Evolutionary conservation across 2,797 vertebrate species (phyloP).

Genomic region (Furcifer pardalis): DNA sequence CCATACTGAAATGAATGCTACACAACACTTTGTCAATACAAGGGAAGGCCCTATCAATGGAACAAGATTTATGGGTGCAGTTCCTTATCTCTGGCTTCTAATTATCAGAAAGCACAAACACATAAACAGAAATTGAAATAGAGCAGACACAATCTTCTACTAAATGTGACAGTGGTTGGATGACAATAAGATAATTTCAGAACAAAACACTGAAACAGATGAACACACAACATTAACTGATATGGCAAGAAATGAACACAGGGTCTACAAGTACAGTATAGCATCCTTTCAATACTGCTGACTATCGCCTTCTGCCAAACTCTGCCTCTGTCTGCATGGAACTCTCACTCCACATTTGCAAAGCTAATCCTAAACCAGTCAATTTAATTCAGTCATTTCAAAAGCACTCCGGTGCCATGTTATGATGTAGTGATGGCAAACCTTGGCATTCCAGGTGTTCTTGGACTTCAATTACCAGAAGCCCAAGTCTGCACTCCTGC

Average conservation of each 20-base stretch:
- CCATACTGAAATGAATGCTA: conserved; percentile 42
- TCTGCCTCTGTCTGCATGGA: neutral
- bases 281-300: neutral
- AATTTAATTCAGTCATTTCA: neutral
- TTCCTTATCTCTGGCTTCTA: conserved; percentile 46
- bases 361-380: neutral
- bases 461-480: too few species aligned
- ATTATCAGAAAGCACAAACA: conserved; percentile 42
- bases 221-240: neutral
- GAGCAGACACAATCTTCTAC: neutral
- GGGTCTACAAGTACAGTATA: neutral
- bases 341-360: neutral
- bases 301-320: neutral
- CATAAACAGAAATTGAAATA: neutral
- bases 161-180: neutral
- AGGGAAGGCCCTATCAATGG: conserved; percentile 4
- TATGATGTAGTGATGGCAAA: too few species aligned
- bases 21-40: conserved; percentile 2
- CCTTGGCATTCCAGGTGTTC: too few species aligned
- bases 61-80: conserved; percentile 12
- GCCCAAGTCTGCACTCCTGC: too few species aligned
- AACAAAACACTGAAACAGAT: conserved; percentile 26
- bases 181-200: conserved; percentile 9
- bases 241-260: neutral
- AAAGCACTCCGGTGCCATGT: neutral